phyloP scores from a whole-genome alignment of 2,113 vertebrate species.

The Paradisaea rubra region DNA sequence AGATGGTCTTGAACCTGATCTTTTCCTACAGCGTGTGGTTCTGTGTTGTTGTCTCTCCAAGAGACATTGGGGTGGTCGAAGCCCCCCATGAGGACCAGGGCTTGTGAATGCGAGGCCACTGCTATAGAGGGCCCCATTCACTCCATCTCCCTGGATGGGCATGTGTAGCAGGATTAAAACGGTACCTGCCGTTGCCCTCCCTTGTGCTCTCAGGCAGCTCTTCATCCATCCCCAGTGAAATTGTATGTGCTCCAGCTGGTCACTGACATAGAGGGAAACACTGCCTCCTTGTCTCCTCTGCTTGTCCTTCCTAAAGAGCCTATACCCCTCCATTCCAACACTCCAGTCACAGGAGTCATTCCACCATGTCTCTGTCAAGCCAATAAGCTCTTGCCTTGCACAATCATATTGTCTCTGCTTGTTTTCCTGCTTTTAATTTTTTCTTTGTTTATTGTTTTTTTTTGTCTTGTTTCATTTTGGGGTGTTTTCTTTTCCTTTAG shows the following conservation, averaged over 20 bases:
- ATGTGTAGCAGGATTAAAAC: rapidly evolving
- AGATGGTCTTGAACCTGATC: background rate
- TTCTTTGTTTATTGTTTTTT: background rate
- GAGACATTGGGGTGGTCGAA: background rate
- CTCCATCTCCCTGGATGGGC: background rate
- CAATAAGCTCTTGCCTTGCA: background rate
- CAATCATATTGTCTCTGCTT: background rate
- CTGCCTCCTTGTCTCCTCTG: background rate
- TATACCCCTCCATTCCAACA: background rate
- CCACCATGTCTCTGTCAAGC: background rate
- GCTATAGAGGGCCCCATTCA: rapidly evolving
- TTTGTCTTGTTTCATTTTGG: background rate
- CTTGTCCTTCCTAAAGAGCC: background rate
- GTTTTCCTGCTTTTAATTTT: background rate
- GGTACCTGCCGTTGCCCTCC: background rate
- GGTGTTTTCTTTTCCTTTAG: slow-evolving; percentile 54
- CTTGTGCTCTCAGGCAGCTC: background rate
- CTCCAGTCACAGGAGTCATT: background rate
- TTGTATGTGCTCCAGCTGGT: background rate
- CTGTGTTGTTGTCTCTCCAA: background rate
- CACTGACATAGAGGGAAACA: background rate
- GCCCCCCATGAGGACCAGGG: background rate
- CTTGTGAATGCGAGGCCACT: background rate
- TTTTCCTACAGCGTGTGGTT: background rate
- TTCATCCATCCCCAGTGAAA: background rate